phyloP scores from a whole-genome alignment of 2,888 invertebrate genomes.

The Druceiella hillmani region DNA sequence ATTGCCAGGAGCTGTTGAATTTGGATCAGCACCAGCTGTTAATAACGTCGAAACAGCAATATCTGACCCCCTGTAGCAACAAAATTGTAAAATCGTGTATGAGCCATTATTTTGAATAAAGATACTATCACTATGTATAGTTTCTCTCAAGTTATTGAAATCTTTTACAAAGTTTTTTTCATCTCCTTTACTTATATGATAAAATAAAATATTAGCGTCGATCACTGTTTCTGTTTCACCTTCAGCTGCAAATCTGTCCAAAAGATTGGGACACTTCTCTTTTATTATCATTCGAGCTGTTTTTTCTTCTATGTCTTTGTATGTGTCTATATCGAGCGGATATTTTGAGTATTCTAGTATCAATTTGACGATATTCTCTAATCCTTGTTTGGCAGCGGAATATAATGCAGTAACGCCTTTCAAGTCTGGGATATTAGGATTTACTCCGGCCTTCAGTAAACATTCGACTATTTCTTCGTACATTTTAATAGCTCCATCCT shows the following conservation, averaged over 20 bases:
- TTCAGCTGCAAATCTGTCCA: slow-evolving; percentile 34
- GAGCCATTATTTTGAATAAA: slow-evolving; percentile 43
- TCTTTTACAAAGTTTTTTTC: slow-evolving; percentile 53
- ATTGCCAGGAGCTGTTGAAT: slow-evolving; percentile 45
- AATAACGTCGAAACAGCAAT: slow-evolving; percentile 48
- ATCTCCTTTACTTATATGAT: slow-evolving; percentile 50
- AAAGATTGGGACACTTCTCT: slow-evolving; percentile 49
- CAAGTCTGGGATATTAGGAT: slow-evolving; percentile 50
- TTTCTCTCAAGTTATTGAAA: too few species aligned
- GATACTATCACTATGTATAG: too few species aligned
- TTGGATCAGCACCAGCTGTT: slow-evolving; percentile 47
- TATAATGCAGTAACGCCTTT: slow-evolving; percentile 54
- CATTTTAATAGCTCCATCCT: slow-evolving; percentile 37
- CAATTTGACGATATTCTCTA: slow-evolving; percentile 46
- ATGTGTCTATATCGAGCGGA: slow-evolving; percentile 52
- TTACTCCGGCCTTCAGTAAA: slow-evolving; percentile 50
- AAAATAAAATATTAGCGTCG: slow-evolving; percentile 47
- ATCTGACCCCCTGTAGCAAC: slow-evolving; percentile 52
- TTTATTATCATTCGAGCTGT: slow-evolving; percentile 53
- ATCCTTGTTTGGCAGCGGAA: slow-evolving; percentile 54
- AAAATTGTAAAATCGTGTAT: slow-evolving; percentile 44
- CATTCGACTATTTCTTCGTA: slow-evolving; percentile 48
- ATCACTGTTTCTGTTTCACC: slow-evolving; percentile 32
- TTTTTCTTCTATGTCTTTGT: slow-evolving; percentile 48
- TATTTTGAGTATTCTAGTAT: slow-evolving; percentile 48